phyloP scores from a whole-genome alignment of 2,888 invertebrate species.

The Amblyteles armatorius region DNA sequence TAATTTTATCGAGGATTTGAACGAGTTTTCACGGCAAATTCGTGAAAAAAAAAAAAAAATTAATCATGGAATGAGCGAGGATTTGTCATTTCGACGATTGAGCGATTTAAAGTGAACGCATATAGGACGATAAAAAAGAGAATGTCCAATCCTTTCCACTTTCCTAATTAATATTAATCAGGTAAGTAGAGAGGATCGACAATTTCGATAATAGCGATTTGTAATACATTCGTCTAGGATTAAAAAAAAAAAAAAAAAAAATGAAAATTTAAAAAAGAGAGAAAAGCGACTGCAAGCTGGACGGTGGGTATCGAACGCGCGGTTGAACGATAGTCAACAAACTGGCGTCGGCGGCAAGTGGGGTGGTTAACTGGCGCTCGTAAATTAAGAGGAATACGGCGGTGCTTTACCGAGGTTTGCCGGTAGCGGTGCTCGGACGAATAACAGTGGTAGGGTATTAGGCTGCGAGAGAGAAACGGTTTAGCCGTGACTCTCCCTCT shows the following conservation, averaged over 20 bases:
- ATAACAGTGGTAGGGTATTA: constrained; percentile 45
- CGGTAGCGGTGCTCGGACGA: background rate
- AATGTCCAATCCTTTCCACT: too few relatives aligned
- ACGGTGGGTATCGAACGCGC: constrained; percentile 43
- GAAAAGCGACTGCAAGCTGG: background rate
- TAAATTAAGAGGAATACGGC: constrained; percentile 63
- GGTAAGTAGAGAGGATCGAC: too few relatives aligned
- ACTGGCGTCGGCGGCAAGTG: constrained; percentile 55
- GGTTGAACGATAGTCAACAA: constrained; percentile 63
- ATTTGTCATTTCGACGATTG: background rate
- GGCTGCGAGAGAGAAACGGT: background rate
- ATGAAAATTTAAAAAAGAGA: background rate
- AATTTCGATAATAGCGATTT: background rate
- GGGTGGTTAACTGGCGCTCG: constrained; percentile 62
- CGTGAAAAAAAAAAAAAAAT: background rate
- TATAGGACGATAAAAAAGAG: too few relatives aligned
- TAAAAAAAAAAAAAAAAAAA: background rate
- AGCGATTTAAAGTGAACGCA: too few relatives aligned
- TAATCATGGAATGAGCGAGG: background rate
- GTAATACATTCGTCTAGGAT: background rate
- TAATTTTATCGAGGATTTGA: too few relatives aligned
- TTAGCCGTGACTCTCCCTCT: constrained; percentile 19
- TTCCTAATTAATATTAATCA: too few relatives aligned
- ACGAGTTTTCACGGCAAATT: too few relatives aligned
- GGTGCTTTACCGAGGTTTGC: constrained; percentile 61